Evolutionary conservation across 1,140 invertebrate genomes (phyloP), one percentile per base, ranked within the genome.

Genomic region (Orchestia grillus): DNA sequence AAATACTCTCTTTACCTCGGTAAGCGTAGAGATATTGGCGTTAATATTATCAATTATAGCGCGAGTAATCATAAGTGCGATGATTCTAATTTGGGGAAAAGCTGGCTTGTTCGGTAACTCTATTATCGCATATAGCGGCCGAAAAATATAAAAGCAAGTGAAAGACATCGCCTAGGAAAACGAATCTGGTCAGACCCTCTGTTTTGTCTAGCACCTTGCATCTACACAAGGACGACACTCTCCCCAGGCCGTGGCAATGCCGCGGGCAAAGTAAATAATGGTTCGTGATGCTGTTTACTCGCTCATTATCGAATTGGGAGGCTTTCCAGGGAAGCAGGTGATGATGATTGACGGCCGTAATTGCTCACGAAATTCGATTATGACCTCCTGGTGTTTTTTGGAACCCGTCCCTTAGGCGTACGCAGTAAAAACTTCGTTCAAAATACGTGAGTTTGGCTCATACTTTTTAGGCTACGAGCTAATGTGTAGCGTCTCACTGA

Each of bases 261-360:
- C 62, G 62, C 28, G 62, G 62, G 15, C 62, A 53, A 36, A 77
- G 44, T 47, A 45, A 45, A n/a, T n/a, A 45, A 44, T 45, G 36
- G 92, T 40, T 42, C 44, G 88, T 42, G 88, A 44, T 91, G 92
- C 40, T 94, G 92, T 94, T 94, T 44, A 45, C 92, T 94, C 43
- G 92, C 44, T 44, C 43, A 94, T 94, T 47, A 45, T 94, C 44
- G 92, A n/a, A 45, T 47, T n/a, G 43, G 40, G 43, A 44, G 44
- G 43, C 92, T 91, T 91, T 42, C 8, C 41, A 44, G 15, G 44
- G 88, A 43, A n/a, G 92, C 92, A n/a, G 44, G 36, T 47, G 44
- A 94, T 94, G 92, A 94, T 40, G 92, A 94, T 47, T 45, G 92
- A 47, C 92, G 44, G 92, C 43, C 43, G 6, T 94, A 45, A 94